Percentiles rank a stretch among this genome's conserved stretches.
These are phyloP conservation scores for Calycopis cecrops DNA, from an alignment of 1,140 invertebrate genomes.

Conservation along the genomic window DNA sequence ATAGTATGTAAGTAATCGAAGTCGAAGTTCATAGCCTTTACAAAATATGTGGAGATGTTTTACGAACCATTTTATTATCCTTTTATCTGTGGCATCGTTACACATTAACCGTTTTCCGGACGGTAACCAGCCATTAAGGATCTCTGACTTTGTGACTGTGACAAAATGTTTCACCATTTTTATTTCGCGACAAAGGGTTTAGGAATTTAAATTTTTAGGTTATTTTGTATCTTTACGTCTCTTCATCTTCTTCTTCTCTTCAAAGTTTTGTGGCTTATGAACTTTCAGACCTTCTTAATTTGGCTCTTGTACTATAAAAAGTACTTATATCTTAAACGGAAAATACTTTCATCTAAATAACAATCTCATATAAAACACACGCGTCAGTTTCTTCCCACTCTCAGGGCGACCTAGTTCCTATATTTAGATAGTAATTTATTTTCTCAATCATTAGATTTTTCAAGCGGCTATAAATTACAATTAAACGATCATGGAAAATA, in stretches of 20 bases:
- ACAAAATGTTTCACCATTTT: background rate
- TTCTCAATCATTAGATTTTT: constrained; percentile 3
- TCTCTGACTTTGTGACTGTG: background rate
- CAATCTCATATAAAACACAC: too few relatives aligned
- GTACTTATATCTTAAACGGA: too few relatives aligned
- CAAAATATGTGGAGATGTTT: background rate
- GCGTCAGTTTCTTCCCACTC: too few relatives aligned
- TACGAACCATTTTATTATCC: constrained; percentile 4
- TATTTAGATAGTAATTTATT: constrained; percentile 8
- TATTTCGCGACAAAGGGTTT: background rate
- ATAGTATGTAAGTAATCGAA: too few relatives aligned
- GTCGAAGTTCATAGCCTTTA: too few relatives aligned
- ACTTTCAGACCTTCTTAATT: too few relatives aligned
- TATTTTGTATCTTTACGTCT: too few relatives aligned
- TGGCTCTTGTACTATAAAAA: too few relatives aligned
- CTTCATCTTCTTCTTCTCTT: too few relatives aligned
- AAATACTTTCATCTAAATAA: too few relatives aligned
- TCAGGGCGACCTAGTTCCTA: background rate
- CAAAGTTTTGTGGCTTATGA: too few relatives aligned
- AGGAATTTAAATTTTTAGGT: background rate
- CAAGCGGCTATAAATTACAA: constrained; percentile 2
- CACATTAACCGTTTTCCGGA: constrained; percentile 2
- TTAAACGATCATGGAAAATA: constrained; percentile 7
- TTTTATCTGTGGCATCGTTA: constrained; percentile 4
- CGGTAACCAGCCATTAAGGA: background rate